Conservation (phyloP, 1,140 invertebrate genomes). For the Drosophila sp. region DNA sequence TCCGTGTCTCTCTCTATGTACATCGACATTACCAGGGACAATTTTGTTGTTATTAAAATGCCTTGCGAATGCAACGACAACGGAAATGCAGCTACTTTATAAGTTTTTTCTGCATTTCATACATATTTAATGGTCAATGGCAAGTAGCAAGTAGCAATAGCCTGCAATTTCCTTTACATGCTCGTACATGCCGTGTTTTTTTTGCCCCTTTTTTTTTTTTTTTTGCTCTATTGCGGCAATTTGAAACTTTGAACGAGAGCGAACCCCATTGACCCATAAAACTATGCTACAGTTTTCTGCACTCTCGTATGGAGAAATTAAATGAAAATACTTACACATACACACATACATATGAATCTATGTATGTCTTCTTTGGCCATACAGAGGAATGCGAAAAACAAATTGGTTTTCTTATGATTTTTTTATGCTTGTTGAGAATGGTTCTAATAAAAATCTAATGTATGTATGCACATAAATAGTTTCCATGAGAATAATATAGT, state of each 20-base stretch:
- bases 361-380: background rate
- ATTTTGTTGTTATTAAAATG: slow-evolving; percentile 48
- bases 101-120: slow-evolving; percentile 42
- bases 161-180: slow-evolving; percentile 34
- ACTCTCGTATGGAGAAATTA: slow-evolving; percentile 3
- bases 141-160: slow-evolving; percentile 34
- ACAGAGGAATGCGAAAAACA: background rate
- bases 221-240: slow-evolving; percentile 17
- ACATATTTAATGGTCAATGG: slow-evolving; percentile 66
- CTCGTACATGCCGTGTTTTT: slow-evolving; percentile 20
- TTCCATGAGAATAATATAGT: too few species aligned
- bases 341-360: background rate
- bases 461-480: too few species aligned
- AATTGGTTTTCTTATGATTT: background rate
- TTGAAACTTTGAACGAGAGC: slow-evolving; percentile 37
- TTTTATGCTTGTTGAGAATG: too few species aligned
- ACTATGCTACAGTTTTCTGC: slow-evolving; percentile 27
- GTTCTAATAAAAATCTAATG: too few species aligned
- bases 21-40: slow-evolving; percentile 24
- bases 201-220: too few species aligned
- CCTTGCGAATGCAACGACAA: slow-evolving; percentile 47
- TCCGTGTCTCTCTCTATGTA: background rate
- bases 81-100: slow-evolving; percentile 66
- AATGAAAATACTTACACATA: background rate
- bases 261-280: slow-evolving; percentile 50